These are phyloP conservation scores for Cricetomys ansorgei DNA, from an alignment of 2,113 vertebrate species.

Conservation along the genomic window DNA sequence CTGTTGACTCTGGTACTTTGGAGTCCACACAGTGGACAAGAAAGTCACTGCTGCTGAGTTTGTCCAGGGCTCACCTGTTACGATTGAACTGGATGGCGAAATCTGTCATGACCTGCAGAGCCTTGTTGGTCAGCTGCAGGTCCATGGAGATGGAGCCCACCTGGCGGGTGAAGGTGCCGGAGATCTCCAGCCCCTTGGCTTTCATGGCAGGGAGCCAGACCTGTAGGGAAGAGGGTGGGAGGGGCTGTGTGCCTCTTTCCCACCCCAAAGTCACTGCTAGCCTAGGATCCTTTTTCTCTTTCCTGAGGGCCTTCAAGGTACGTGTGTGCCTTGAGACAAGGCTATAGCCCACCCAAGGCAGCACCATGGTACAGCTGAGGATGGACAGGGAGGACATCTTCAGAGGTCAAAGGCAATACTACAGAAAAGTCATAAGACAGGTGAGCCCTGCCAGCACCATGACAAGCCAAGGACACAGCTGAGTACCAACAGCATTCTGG, in stretches of 20 bases:
- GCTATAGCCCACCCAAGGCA: background rate
- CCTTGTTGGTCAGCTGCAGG: constrained; percentile 96
- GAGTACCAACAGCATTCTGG: background rate
- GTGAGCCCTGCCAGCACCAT: background rate
- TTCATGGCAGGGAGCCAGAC: constrained; percentile 98
- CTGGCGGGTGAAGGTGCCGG: constrained; percentile 94
- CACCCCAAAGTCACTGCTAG: background rate
- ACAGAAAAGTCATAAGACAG: background rate
- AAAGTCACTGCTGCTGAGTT: background rate
- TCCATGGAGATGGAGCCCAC: constrained; percentile 97
- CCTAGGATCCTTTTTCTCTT: background rate
- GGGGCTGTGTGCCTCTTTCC: background rate
- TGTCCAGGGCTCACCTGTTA: constrained; percentile 91
- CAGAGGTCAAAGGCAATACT: background rate
- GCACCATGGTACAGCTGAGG: rapidly evolving
- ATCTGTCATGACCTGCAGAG: constrained; percentile 97
- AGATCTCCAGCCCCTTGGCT: constrained; percentile 98
- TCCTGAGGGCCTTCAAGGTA: background rate
- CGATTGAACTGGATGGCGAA: constrained; percentile 99
- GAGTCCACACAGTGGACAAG: background rate
- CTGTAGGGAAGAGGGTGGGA: constrained; percentile 80
- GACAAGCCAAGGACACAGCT: background rate
- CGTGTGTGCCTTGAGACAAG: background rate
- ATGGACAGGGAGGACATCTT: background rate
- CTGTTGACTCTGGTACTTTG: background rate